Evolutionary conservation across 2,113 vertebrate genomes (phyloP).

Genomic region (Hippocampus abdominalis): DNA sequence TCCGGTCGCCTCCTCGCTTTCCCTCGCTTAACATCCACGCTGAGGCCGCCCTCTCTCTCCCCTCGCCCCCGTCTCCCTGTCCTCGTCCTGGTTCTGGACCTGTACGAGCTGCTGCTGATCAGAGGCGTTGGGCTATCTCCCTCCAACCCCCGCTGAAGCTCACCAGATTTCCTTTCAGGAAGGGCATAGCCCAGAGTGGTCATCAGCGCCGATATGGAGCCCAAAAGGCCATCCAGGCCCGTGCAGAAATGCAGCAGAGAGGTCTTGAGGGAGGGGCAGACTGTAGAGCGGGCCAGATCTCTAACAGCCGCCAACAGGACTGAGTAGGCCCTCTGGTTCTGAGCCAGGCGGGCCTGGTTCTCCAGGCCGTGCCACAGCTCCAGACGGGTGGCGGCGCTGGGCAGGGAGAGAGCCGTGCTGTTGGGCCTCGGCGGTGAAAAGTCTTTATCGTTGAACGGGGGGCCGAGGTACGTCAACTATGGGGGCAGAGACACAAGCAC

Average conservation of each 20-base stretch:
- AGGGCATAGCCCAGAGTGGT: slow-evolving; percentile 83
- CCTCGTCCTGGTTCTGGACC: slow-evolving; percentile 26
- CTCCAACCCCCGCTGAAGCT: slow-evolving; percentile 13
- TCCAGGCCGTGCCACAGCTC: slow-evolving; percentile 90
- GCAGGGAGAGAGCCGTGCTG: slow-evolving; percentile 80
- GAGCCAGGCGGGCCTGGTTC: slow-evolving; percentile 86
- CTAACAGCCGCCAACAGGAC: slow-evolving; percentile 88
- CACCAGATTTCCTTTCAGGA: slow-evolving; percentile 53
- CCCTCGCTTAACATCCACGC: slow-evolving; percentile 41
- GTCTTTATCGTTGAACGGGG: slow-evolving; percentile 93
- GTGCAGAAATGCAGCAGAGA: slow-evolving; percentile 90
- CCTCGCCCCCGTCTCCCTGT: slow-evolving; percentile 38
- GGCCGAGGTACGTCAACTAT: slow-evolving; percentile 91
- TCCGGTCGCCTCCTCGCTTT: slow-evolving; percentile 46
- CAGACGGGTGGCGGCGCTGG: slow-evolving; percentile 88
- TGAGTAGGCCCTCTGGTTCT: slow-evolving; percentile 93
- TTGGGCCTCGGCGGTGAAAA: slow-evolving; percentile 90
- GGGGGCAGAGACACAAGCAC: slow-evolving; percentile 9
- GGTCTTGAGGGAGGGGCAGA: slow-evolving; percentile 84
- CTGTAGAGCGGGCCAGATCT: slow-evolving; percentile 81
- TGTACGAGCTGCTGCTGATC: slow-evolving; percentile 55
- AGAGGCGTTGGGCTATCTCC: slow-evolving; percentile 55
- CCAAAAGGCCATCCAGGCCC: slow-evolving; percentile 87
- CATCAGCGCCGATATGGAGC: slow-evolving; percentile 91
- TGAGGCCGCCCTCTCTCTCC: slow-evolving; percentile 40